Base-by-base conservation (phyloP, 2,888 invertebrate species). In the Fragum fragum region DNA sequence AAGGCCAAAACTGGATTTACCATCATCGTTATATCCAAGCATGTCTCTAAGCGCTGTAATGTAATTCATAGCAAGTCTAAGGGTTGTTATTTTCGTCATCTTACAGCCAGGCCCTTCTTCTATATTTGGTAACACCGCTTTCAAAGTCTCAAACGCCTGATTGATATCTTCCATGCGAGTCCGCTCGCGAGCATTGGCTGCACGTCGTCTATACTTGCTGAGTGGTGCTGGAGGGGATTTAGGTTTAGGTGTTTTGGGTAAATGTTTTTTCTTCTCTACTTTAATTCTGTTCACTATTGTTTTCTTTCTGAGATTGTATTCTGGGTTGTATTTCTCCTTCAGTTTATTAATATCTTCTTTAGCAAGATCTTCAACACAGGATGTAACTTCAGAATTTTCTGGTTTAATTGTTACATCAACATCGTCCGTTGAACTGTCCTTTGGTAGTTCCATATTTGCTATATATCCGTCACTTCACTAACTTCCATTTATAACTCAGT, bases 81-180 rank as follows among this genome's bases (percentile, higher is more conserved):
- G 95, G 0, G 98, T 98, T 5, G 98, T 97, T 89, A 98, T 98
- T 95, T 98, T 98, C 68, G 98, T 98, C 85, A 97, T 95, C 82
- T 92, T 91, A 94, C 81, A 81, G 39, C 80, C 80, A 5, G 74
- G 77, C 11, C 85, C 82, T 42, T 86, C 86, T 63, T 88, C 89
- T 66, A 94, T 90, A 79, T 93, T 91, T 0, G 98, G 98, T 16
- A 98, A 97, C 29, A 97, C 97, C 21, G 96, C 95, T 29, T 97
- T 95, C 11, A 98, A 95, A 1, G 96, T 96, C 93, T 98, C 98
- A 94, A 98, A 98, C 0, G 98, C 98, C 81, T 96, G 96, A 95
- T 98, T 98, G 89, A 98, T 98, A 94, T 98, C 98, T 69, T 97
- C 95, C 98, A 98, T 98, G 76, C 98, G 96, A 87, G 96, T 97